A percentile compares a stretch with the other conserved stretches of the same genome.
Evolutionary conservation across 2,797 vertebrate species (phyloP).

Genomic region (Xiphophorus birchmanni): DNA sequence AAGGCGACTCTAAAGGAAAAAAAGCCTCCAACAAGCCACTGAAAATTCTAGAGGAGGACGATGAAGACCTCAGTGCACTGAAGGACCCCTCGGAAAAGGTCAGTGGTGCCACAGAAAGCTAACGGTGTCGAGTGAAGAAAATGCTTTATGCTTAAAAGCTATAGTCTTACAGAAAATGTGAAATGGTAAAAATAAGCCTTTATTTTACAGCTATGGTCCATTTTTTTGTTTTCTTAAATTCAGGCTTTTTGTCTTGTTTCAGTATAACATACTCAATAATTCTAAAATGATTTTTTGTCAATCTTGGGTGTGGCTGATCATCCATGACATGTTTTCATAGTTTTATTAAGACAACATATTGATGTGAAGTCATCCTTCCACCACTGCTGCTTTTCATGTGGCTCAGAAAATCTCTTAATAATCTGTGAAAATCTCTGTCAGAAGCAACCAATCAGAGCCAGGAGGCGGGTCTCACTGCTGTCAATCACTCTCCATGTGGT

Average conservation of each 20-base stretch:
- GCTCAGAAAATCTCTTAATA: not conserved
- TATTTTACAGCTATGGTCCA: not conserved
- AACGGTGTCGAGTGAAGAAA: not conserved
- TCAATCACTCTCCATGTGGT: too few relatives aligned
- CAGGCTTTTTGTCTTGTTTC: not conserved
- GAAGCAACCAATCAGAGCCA: too few relatives aligned
- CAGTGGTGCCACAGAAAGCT: slow-evolving; percentile 54
- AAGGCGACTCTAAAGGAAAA: slow-evolving; percentile 85
- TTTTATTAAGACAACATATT: not conserved
- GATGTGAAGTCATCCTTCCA: not conserved
- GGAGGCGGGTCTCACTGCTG: too few relatives aligned
- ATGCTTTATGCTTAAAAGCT: not conserved
- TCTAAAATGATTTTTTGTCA: not conserved
- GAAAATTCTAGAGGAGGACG: slow-evolving; percentile 89
- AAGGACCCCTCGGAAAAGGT: slow-evolving; percentile 98
- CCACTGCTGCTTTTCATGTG: not conserved
- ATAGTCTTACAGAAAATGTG: not conserved
- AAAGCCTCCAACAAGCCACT: slow-evolving; percentile 78
- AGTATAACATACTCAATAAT: not conserved
- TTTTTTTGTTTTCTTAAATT: not conserved
- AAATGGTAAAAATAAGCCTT: not conserved
- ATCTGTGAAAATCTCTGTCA: too few relatives aligned
- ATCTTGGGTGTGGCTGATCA: not conserved
- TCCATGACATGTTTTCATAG: not conserved
- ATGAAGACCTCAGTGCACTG: slow-evolving; percentile 87